phyloP scores from a whole-genome alignment of 2,113 vertebrate species.

The Silurus glanis region DNA sequence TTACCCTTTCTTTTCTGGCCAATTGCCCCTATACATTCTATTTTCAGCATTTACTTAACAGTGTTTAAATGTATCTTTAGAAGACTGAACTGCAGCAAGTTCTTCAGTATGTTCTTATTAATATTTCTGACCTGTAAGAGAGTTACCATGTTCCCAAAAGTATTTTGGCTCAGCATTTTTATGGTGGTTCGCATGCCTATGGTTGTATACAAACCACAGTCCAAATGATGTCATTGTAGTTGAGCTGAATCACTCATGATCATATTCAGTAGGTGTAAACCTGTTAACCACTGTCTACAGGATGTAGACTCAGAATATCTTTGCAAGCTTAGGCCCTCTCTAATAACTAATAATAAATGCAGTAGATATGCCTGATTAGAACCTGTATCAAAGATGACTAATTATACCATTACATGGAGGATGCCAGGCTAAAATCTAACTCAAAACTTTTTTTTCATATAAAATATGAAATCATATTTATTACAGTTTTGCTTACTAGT shows the following conservation, averaged over 20 bases:
- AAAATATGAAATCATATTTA: not conserved
- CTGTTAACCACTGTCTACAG: too few species aligned
- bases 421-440: not conserved
- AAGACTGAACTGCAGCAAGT: not conserved
- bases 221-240: too few species aligned
- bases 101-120: not conserved
- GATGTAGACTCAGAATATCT: not conserved
- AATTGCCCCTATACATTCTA: not conserved
- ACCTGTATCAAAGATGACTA: not conserved
- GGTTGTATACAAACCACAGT: too few species aligned
- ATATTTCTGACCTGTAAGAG: too few species aligned
- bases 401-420: not conserved
- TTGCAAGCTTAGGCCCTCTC: not conserved
- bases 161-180: too few species aligned
- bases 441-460: not conserved
- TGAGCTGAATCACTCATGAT: too few species aligned
- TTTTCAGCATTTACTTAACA: not conserved
- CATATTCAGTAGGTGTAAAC: too few species aligned
- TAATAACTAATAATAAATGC: not conserved
- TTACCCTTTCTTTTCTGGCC: not conserved
- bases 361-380: too few species aligned
- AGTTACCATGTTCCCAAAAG: too few species aligned
- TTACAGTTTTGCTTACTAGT: not conserved
- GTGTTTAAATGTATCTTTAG: not conserved
- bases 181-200: too few species aligned